Evolutionary conservation across 1,140 invertebrate species (phyloP).

Genomic region (Drosophila sulfurigaster): DNA sequence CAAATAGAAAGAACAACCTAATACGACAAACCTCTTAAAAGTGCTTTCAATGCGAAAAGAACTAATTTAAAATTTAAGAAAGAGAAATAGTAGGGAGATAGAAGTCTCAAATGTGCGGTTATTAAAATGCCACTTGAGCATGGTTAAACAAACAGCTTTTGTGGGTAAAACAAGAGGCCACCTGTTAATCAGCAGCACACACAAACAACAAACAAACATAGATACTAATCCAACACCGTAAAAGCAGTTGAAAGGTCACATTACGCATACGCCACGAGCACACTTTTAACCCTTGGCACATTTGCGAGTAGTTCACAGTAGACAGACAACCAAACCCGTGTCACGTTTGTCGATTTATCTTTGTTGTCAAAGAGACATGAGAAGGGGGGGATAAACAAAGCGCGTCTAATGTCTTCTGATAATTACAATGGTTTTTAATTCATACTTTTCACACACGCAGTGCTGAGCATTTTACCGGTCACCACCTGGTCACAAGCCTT

Average conservation of each 20-base stretch:
- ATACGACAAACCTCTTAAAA: neutral
- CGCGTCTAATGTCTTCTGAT: constrained; percentile 73
- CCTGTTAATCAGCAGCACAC: constrained; percentile 40
- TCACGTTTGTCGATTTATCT: constrained; percentile 71
- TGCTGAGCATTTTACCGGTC: neutral
- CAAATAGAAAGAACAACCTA: neutral
- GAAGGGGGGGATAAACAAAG: constrained; percentile 21
- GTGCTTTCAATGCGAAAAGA: neutral
- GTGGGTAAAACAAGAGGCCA: constrained; percentile 24
- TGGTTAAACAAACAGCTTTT: constrained; percentile 39
- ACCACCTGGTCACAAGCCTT: constrained; percentile 23
- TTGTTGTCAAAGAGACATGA: constrained; percentile 33
- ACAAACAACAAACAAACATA: constrained; percentile 13
- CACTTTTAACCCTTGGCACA: constrained; percentile 21
- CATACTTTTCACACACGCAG: constrained; percentile 29
- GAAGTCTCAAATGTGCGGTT: constrained; percentile 16
- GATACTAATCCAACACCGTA: constrained; percentile 31
- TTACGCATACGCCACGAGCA: constrained; percentile 61
- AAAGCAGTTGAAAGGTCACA: constrained; percentile 49
- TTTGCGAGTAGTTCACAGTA: constrained; percentile 27
- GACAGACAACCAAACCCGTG: constrained; percentile 40
- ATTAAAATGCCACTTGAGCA: constrained; percentile 43
- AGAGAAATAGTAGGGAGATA: neutral
- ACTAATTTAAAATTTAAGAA: neutral
- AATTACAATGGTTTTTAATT: constrained; percentile 79